Base-by-base conservation (phyloP, 2,888 invertebrate species). In the Sylvicola fuscatus region DNA sequence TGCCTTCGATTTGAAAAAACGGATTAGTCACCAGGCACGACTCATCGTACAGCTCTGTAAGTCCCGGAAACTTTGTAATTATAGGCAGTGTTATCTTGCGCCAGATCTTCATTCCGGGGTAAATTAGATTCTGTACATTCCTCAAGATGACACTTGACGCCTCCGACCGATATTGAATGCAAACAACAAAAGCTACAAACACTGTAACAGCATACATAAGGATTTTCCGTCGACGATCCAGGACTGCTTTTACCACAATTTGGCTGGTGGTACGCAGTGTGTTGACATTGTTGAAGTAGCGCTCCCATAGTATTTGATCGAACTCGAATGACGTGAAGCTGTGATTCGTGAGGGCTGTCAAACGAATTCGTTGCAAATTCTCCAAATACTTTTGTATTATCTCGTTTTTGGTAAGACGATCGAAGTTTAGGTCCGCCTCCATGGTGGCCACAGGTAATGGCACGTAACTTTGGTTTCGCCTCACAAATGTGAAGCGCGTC, bases 1-100 rank as follows among this genome's bases (percentile, higher is more conserved):
- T 73, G 47, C 81, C 78, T n/a, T 68, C 64, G 8, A 83, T 70
- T 50, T 72, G 70, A 52, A 82, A 87, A 51, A 74, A 81, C 11
- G 86, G 86, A 59, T 87, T 87, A 50, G 76, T 72, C 44, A 86
- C 58, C 27, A 87, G 60, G 52, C 86, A 87, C 48, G 78, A 75
- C 56, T 86, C 84, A 61, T 86, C 83, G 47, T 87, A 84, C 31
- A 74, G 66, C 52, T 75, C 83, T 70, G 60, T 45, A 55, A 69
- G 51, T 79, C 67, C 62, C 35, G 83, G 82, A 58, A 78, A 82
- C 36, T 65, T 56, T 40, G 70, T 66, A 43, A 84, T 69, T 26
- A 86, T 51, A n/a, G 86, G 84, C 46, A 86, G 68, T 34, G 80
- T 72, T 43, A 79, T 48, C 45, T 71, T 69, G 38, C 86, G 65